A percentile compares a stretch with the other conserved stretches of the same genome.
These are phyloP conservation scores for Drosophila suzukii DNA, from an alignment of 1,140 invertebrate species.

Conservation along the genomic window DNA sequence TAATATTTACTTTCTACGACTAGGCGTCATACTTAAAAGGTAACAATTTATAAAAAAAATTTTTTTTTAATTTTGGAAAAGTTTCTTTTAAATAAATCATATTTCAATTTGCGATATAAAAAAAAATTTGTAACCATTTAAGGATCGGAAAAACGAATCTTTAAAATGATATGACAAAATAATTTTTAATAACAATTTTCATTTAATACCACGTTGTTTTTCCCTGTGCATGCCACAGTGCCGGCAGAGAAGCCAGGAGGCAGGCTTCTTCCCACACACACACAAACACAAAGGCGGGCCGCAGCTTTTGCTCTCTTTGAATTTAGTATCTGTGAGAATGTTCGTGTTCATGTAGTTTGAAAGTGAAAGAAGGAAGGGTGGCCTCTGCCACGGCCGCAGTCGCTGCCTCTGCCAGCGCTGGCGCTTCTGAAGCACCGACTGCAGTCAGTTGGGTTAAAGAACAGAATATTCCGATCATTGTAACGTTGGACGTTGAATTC, in stretches of 20 bases:
- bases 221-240: conserved; percentile 13
- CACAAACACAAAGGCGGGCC: background rate
- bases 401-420: conserved; percentile 30
- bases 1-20: too few relatives aligned
- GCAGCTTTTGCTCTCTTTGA: conserved; percentile 49
- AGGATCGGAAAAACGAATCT: too few relatives aligned
- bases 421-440: conserved; percentile 40
- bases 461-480: conserved; percentile 83
- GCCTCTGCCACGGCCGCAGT: conserved; percentile 40
- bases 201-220: background rate
- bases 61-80: too few relatives aligned
- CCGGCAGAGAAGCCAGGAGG: conserved; percentile 22
- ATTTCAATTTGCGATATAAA: too few relatives aligned
- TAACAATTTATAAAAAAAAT: too few relatives aligned
- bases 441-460: conserved; percentile 71
- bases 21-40: too few relatives aligned
- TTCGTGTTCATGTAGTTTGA: conserved; percentile 58
- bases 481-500: conserved; percentile 84
- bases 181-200: background rate
- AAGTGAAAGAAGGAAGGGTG: conserved; percentile 77
- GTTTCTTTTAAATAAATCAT: too few relatives aligned
- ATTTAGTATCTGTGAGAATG: conserved; percentile 20
- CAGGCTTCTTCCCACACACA: background rate
- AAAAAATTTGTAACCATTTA: too few relatives aligned
- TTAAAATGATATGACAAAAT: too few relatives aligned